phyloP scores from a whole-genome alignment of 2,113 vertebrate genomes.

The Rynchops niger region DNA sequence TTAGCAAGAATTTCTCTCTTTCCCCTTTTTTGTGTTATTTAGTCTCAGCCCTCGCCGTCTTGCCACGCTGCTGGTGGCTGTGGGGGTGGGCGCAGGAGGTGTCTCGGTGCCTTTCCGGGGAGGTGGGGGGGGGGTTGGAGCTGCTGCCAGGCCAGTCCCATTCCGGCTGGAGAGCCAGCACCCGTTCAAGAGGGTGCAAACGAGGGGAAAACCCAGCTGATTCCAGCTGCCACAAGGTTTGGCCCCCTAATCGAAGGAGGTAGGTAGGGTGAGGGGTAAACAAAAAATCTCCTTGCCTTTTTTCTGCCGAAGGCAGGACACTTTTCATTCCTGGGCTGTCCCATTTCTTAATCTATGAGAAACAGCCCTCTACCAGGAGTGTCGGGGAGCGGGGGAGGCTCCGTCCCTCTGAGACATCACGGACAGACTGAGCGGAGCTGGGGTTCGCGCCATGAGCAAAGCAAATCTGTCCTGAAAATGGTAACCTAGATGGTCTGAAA shows the following conservation, averaged over 20 bases:
- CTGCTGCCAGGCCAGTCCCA: rapidly evolving
- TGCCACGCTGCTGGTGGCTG: neutral
- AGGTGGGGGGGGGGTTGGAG: neutral
- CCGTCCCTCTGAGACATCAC: neutral
- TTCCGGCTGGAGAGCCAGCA: neutral
- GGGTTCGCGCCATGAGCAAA: neutral
- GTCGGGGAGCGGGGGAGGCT: neutral
- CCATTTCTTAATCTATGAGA: rapidly evolving
- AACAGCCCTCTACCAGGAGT: no score
- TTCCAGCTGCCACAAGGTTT: neutral
- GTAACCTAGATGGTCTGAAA: neutral
- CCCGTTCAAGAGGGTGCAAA: rapidly evolving
- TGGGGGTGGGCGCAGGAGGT: neutral
- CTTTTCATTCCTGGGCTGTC: neutral
- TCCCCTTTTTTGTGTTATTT: no score
- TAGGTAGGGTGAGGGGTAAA: neutral
- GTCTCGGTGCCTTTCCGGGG: neutral
- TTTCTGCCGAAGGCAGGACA: neutral
- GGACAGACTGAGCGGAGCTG: neutral
- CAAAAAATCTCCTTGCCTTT: neutral
- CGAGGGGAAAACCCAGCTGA: neutral
- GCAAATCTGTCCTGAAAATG: neutral
- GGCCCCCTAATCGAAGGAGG: neutral
- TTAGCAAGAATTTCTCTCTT: neutral
- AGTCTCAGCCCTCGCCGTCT: no score